Percentiles rank a stretch among this genome's conserved stretches.
These are phyloP conservation scores for Oophaga pumilio DNA, from an alignment of 2,113 vertebrate species.

Conservation along the genomic window DNA sequence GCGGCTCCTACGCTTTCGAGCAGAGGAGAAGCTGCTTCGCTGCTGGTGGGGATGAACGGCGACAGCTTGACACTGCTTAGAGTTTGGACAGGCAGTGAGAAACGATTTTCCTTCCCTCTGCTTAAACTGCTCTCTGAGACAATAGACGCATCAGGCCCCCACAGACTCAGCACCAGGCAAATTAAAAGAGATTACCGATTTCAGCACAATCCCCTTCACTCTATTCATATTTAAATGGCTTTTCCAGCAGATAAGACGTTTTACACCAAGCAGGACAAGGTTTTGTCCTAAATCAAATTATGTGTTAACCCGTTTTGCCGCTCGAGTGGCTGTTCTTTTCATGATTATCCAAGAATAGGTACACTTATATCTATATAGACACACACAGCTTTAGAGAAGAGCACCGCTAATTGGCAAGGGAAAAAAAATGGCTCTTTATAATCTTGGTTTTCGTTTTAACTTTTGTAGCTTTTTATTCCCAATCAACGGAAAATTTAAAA, in stretches of 20 bases:
- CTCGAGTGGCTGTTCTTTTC: slow-evolving; percentile 27
- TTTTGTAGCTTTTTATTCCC: not conserved
- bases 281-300: slow-evolving; percentile 42
- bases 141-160: slow-evolving; percentile 44
- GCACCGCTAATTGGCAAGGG: slow-evolving; percentile 4
- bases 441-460: not conserved
- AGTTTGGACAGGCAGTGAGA: slow-evolving; percentile 6
- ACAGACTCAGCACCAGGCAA: slow-evolving; percentile 44
- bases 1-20: not conserved
- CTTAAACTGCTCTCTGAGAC: slow-evolving; percentile 39
- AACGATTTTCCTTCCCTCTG: slow-evolving; percentile 31
- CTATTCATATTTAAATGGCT: slow-evolving; percentile 50
- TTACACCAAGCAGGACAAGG: slow-evolving; percentile 40
- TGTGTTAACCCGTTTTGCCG: slow-evolving; percentile 39
- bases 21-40: not conserved
- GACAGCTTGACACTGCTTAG: slow-evolving; percentile 41
- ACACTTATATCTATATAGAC: slow-evolving; percentile 26
- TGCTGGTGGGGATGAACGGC: not conserved
- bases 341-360: slow-evolving; percentile 28
- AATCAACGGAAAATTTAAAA: not conserved
- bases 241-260: slow-evolving; percentile 37
- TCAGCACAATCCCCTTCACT: slow-evolving; percentile 27
- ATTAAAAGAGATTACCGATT: slow-evolving; percentile 52
- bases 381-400: not conserved
- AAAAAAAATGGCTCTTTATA: not conserved